Base-by-base conservation (phyloP, 37 sponge, comb jelly and placozoan genomes). In the Diacarnus erythraeanus region DNA sequence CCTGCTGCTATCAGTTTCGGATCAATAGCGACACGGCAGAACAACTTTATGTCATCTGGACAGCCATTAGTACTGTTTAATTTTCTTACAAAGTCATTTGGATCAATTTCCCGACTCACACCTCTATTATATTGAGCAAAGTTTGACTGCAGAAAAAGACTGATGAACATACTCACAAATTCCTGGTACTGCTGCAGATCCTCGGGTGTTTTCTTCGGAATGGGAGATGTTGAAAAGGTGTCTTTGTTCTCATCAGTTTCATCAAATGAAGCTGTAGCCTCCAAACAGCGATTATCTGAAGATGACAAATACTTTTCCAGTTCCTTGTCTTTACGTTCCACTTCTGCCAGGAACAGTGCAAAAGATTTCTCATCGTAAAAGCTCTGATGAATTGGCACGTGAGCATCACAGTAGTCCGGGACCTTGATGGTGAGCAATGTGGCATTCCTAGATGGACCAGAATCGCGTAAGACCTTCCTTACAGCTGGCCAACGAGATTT, bases 101-200 rank as follows among this genome's bases (percentile, higher is more conserved):
- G 75, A 35, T 74, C 75, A 27, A 37, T 42, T 22, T 72, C 65
- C 10, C 3, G 23, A n/a, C 26, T 3, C 8, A 63, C 40, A 3
- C 36, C 70, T n/a, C 54, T 31, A 0, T 2, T n/a, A 26, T 1
- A 30, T 2, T 4, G 34, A 29, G 76, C 40, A 54, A 73, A 71
- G 23, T 59, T 25, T n/a, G 85, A 77, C 44, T 78, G 79, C 1
- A 69, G 38, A 26, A 72, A 72, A 0, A 85, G 64, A 42, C 35
- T 25, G 36, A 85, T 22, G 35, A 85, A 77, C 22, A 68, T 12
- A 27, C 60, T 51, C 58, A 85, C 29, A 10, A 72, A 72, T 1
- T 85, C 86, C 47, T 71, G 79, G n/a, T 77, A 81, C 21, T n/a
- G 69, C 34, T 68, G 23, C n/a, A 60, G 61, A 5, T 60, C 61